Conservation (phyloP, 2,797 vertebrate genomes). For the Chloroceryle amazona region DNA sequence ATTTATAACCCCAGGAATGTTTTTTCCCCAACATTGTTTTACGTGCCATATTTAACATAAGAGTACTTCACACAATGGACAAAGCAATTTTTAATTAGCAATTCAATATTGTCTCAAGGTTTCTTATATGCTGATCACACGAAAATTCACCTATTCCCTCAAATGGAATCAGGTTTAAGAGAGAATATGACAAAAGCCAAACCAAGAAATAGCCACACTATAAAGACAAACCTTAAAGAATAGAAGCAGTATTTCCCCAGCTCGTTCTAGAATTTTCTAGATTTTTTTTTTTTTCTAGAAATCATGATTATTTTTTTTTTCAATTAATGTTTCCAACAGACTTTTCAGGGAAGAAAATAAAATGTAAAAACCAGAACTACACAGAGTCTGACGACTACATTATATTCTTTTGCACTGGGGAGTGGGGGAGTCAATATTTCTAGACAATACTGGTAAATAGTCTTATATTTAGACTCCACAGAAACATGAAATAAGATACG, state of each 20-base stretch:
- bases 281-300: not conserved
- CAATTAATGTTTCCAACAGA: not conserved
- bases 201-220: not conserved
- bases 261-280: not conserved
- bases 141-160: not conserved
- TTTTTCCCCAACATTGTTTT: not conserved
- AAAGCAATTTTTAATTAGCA: not conserved
- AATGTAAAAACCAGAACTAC: not conserved
- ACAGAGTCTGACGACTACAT: not conserved
- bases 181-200: not conserved
- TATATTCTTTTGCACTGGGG: not conserved
- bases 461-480: not conserved
- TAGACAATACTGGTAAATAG: not conserved
- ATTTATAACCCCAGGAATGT: not conserved
- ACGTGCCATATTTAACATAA: not conserved
- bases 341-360: not conserved
- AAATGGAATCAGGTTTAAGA: not conserved
- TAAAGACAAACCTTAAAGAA: not conserved
- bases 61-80: not conserved
- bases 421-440: not conserved
- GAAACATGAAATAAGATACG: constrained; percentile 22
- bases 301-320: not conserved
- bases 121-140: not conserved
- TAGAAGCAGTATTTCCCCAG: not conserved
- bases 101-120: not conserved